Base-by-base conservation (phyloP, 2,113 vertebrate species). In the Grammomys dolichurus region DNA sequence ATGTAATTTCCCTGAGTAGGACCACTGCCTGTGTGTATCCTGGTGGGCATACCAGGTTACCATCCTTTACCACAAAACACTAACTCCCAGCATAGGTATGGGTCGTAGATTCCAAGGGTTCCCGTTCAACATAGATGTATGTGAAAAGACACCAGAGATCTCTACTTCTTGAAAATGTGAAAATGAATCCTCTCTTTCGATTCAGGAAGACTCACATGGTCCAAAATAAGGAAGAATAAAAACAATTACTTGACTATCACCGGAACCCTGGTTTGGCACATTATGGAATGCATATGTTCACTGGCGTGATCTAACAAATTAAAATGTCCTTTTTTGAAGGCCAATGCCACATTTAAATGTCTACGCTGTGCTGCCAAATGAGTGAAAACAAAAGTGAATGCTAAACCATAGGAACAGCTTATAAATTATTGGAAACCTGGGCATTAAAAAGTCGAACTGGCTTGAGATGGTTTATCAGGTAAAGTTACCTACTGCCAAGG, bases 241-340 rank as follows among this genome's bases (percentile, higher is more conserved):
- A 93, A 92, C 43, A 51, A 85, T 24, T 65, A 54, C 67, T 22
- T 78, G 24, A 20, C 86, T 60, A 31, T 17, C 28, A 31, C 40
- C 40, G 73, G 65, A 90, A 89, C 46, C 91, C 58, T 69, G 17
- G 33, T 72, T 92, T 92, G 82, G 31, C 89, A 82, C 51, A 76
- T 4, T 43, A 17, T 20, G 58, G 14, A 26, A 88, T 14, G 81
- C 56, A 89, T 31, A 87, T 40, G 78, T 56, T 92, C 86, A 36
- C 88, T 88, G 46, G 70, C 33, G 31, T 78, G 73, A 96, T 70
- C 87, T 11, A 78, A 2, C 80, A 36, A 63, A 86, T 92, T 92
- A 72, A 97, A 96, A 95, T 91, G 60, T 73, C 86, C 95, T 92
- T 92, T 92, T 95, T 72, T 87, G 80, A 97, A 80, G 69, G 60